Conservation (phyloP, 1,140 invertebrate species). For the Cyrtorhinus lividipennis region DNA sequence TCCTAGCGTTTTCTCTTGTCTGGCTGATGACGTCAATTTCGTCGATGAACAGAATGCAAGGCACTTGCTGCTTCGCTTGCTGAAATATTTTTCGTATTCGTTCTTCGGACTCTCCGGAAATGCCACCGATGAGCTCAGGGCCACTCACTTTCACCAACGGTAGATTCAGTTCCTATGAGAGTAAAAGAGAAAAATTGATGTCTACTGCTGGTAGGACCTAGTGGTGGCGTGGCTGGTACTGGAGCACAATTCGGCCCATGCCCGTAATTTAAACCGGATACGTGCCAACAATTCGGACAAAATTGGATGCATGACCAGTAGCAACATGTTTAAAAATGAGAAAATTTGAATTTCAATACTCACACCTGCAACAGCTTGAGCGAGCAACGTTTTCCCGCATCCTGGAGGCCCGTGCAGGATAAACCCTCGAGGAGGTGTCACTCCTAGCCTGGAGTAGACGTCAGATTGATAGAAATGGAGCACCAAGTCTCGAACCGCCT, state of each 20-base stretch:
- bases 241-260: too few species aligned
- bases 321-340: too few species aligned
- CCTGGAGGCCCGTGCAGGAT: slow-evolving; percentile 84
- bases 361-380: slow-evolving; percentile 83
- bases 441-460: slow-evolving; percentile 53
- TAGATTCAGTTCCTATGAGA: slow-evolving; percentile 43
- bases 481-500: slow-evolving; percentile 23
- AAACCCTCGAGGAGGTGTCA: slow-evolving; percentile 68
- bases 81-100: slow-evolving; percentile 83
- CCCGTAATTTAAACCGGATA: too few species aligned
- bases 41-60: slow-evolving; percentile 85
- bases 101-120: slow-evolving; percentile 91
- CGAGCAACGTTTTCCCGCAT: slow-evolving; percentile 83
- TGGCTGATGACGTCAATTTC: slow-evolving; percentile 84
- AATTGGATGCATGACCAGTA: too few species aligned
- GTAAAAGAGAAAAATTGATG: slow-evolving; percentile 17
- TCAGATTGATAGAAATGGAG: slow-evolving; percentile 25
- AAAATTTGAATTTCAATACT: too few species aligned
- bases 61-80: slow-evolving; percentile 53
- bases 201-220: neutral
- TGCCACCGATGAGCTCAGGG: slow-evolving; percentile 83
- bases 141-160: slow-evolving; percentile 74
- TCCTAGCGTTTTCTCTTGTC: slow-evolving; percentile 71
- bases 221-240: too few species aligned
- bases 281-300: too few species aligned